These are phyloP conservation scores for Scalopus aquaticus DNA, from an alignment of 2,113 vertebrate species.

Conservation along the genomic window DNA sequence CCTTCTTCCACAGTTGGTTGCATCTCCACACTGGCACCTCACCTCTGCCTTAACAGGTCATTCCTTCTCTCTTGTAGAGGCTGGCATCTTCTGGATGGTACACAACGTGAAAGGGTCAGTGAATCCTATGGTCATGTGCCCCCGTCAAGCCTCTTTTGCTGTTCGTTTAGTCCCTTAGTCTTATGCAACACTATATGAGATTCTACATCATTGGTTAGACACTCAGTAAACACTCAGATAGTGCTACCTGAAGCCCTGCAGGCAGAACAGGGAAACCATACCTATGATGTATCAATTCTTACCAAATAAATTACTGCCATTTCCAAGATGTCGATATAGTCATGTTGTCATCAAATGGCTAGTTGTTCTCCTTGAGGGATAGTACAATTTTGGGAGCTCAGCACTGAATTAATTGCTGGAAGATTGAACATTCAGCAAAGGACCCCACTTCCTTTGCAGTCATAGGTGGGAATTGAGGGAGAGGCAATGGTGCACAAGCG, in stretches of 20 bases:
- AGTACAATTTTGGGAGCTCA: not conserved
- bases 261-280: not conserved
- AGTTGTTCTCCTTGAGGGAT: not conserved
- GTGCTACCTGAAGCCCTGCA: not conserved
- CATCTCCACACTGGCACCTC: not conserved
- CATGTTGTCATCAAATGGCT: not conserved
- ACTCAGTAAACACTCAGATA: not conserved
- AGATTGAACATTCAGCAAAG: not conserved
- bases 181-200: not conserved
- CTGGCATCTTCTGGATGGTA: not conserved
- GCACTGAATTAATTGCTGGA: not conserved
- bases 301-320: not conserved
- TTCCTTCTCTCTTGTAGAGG: not conserved
- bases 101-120: not conserved
- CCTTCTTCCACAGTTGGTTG: not conserved
- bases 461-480: no score
- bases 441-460: no score
- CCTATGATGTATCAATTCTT: not conserved
- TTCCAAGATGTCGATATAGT: not conserved
- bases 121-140: not conserved
- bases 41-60: not conserved
- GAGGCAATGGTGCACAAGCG: no score
- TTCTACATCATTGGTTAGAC: not conserved
- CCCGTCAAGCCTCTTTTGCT: not conserved
- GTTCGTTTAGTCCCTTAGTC: not conserved